phyloP scores from a whole-genome alignment of 2,797 vertebrate species.

The Phalloptychus januarius region DNA sequence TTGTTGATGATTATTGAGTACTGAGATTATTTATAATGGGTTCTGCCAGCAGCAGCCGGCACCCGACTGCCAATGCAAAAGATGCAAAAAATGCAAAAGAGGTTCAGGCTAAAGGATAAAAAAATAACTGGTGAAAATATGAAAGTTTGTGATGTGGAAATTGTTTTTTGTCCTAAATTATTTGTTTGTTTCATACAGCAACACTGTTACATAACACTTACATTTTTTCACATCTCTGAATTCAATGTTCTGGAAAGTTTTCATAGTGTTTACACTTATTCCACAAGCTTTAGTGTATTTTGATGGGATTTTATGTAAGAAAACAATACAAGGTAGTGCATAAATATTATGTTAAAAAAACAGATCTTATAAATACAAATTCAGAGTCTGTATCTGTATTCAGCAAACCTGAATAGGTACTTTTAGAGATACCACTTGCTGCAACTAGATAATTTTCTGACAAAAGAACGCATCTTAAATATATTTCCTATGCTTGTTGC shows the following conservation, averaged over 20 bases:
- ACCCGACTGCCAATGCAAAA: constrained; percentile 16
- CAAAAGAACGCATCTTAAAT: too few relatives aligned
- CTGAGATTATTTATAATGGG: constrained; percentile 64
- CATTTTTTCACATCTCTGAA: background rate
- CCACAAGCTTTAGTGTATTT: background rate
- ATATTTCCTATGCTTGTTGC: too few relatives aligned
- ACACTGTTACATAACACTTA: background rate
- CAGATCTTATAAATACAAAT: background rate
- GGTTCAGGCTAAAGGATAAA: constrained; percentile 19
- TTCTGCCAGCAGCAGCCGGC: constrained; percentile 41
- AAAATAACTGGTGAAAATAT: constrained; percentile 19
- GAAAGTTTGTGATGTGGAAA: constrained; percentile 13
- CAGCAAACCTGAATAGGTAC: background rate
- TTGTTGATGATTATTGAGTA: constrained; percentile 59
- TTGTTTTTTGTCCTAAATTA: background rate
- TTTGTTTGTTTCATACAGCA: background rate
- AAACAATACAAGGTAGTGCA: background rate
- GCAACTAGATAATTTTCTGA: background rate
- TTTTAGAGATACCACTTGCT: background rate
- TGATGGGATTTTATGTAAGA: background rate
- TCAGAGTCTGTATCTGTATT: background rate
- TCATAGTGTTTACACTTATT: background rate
- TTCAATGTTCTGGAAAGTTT: background rate
- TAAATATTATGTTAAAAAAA: background rate
- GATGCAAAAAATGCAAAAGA: background rate